These are phyloP conservation scores for Lineus longissimus DNA, from an alignment of 1,140 invertebrate species.

Conservation along the genomic window DNA sequence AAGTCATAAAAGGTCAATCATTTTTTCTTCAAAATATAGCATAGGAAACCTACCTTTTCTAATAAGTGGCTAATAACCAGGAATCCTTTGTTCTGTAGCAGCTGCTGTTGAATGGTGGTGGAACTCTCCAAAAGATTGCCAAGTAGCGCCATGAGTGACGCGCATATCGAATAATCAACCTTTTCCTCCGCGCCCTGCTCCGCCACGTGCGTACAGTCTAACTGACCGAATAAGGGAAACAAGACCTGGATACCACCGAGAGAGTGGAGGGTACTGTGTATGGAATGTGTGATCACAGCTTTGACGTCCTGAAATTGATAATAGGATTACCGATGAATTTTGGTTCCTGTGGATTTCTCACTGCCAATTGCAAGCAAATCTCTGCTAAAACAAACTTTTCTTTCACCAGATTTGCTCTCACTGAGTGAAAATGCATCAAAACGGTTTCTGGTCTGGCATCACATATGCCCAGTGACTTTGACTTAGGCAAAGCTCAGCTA, in stretches of 20 bases:
- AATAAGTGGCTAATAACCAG: constrained; percentile 96
- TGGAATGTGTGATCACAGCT: constrained; percentile 97
- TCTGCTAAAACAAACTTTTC: too few relatives aligned
- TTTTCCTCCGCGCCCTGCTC: constrained; percentile 30
- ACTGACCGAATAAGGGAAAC: constrained; percentile 95
- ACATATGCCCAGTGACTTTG: too few relatives aligned
- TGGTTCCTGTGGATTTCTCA: too few relatives aligned
- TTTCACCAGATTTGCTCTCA: too few relatives aligned
- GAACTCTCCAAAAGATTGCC: constrained; percentile 96
- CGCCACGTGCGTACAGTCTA: constrained; percentile 73
- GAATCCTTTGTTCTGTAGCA: constrained; percentile 97
- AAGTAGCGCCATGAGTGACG: constrained; percentile 93
- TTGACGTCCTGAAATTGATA: constrained; percentile 84
- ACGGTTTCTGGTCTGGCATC: too few relatives aligned
- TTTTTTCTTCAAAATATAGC: background rate
- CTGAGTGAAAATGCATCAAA: too few relatives aligned
- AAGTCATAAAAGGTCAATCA: background rate
- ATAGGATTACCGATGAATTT: too few relatives aligned
- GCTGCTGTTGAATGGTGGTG: constrained; percentile 95
- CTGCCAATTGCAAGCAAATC: too few relatives aligned
- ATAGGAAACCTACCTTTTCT: constrained; percentile 62
- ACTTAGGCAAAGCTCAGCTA: too few relatives aligned
- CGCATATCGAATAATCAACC: constrained; percentile 62
- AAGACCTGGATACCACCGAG: constrained; percentile 97
- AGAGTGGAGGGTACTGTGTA: constrained; percentile 97